Conservation (phyloP, 2,888 invertebrate species). For the Catonia carolina region DNA sequence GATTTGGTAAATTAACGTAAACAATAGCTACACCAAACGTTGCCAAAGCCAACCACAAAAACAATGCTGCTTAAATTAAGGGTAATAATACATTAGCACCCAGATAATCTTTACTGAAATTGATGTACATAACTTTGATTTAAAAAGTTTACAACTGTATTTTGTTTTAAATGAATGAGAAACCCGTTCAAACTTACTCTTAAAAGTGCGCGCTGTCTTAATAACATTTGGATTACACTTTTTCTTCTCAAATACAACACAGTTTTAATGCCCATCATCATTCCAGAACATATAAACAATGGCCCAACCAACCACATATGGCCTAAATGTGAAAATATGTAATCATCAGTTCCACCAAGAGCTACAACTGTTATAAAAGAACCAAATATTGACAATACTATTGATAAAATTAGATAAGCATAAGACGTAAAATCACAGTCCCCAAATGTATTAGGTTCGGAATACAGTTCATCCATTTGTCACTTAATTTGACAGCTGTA, state of each 20-base stretch:
- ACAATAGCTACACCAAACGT: too few species aligned
- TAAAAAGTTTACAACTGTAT: too few species aligned
- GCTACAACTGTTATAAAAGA: constrained; percentile 58
- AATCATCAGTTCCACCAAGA: constrained; percentile 53
- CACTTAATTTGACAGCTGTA: constrained; percentile 32
- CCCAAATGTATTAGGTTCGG: constrained; percentile 46
- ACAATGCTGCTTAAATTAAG: too few species aligned
- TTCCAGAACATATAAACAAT: constrained; percentile 59
- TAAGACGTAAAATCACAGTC: constrained; percentile 61
- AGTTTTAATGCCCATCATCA: constrained; percentile 62
- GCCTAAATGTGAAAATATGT: constrained; percentile 51
- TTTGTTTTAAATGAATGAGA: too few species aligned
- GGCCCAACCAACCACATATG: constrained; percentile 64
- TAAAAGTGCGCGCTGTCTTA: constrained; percentile 55
- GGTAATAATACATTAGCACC: too few species aligned
- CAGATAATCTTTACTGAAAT: too few species aligned
- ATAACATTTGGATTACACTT: constrained; percentile 58
- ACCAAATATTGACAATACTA: constrained; percentile 56
- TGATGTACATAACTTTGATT: too few species aligned
- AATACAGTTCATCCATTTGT: constrained; percentile 33
- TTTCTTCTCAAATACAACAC: constrained; percentile 58
- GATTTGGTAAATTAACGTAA: too few species aligned
- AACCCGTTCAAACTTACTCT: constrained; percentile 49
- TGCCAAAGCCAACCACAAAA: too few species aligned
- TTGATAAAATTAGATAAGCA: constrained; percentile 55